phyloP scores from a whole-genome alignment of 2,113 vertebrate genomes.

The Cebus imitator region DNA sequence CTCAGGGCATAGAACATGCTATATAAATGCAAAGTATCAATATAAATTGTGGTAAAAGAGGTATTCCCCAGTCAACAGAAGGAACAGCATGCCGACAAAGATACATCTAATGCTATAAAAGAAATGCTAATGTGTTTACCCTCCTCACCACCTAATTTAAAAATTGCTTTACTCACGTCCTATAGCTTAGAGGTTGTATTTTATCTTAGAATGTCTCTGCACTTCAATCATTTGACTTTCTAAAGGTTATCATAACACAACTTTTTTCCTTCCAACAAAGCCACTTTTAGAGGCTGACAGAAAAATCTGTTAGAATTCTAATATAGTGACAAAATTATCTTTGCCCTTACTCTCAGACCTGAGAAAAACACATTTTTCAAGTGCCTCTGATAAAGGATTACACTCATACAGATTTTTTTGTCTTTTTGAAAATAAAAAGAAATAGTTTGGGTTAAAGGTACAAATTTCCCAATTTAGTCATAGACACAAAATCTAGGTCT shows the following conservation, averaged over 20 bases:
- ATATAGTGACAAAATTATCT: background rate
- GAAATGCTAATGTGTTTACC: conserved; percentile 10
- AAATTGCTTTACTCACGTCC: conserved; percentile 7
- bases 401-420: background rate
- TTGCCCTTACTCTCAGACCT: conserved; percentile 20
- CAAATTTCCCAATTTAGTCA: background rate
- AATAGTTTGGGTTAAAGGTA: conserved; percentile 12
- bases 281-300: background rate
- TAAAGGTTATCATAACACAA: conserved; percentile 44
- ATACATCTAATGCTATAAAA: background rate
- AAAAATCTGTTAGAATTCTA: conserved; percentile 60
- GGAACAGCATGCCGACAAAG: background rate
- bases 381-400: conserved; percentile 18
- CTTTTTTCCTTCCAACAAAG: background rate
- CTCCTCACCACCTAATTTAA: background rate
- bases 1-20: background rate
- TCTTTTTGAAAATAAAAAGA: conserved; percentile 50
- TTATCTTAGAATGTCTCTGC: background rate
- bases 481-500: background rate
- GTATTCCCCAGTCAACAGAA: background rate
- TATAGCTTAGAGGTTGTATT: background rate
- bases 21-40: conserved; percentile 30
- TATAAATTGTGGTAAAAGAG: background rate
- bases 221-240: conserved; percentile 44
- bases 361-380: conserved; percentile 44